Percentiles rank a stretch among this genome's conserved stretches.
Evolutionary conservation across 2,888 invertebrate genomes (phyloP).

Genomic region (Apotomis turbidana): DNA sequence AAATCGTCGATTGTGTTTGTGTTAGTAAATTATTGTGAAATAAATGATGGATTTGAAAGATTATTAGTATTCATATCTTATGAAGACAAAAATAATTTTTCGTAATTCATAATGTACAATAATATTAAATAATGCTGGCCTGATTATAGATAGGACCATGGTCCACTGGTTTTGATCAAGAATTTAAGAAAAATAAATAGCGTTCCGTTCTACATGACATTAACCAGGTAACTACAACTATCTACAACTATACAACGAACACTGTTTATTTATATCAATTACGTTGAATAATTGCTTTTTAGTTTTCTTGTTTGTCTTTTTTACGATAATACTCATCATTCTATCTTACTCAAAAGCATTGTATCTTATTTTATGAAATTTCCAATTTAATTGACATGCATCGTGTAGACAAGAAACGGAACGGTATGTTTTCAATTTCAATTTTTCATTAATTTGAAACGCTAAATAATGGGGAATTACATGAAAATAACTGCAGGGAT

Average conservation of each 20-base stretch:
- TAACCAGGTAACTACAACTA: too few species aligned
- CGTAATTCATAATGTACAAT: too few species aligned
- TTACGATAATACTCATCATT: too few species aligned
- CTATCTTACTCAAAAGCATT: too few species aligned
- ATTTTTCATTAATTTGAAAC: background rate
- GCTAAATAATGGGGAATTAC: constrained; percentile 23
- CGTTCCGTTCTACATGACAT: constrained; percentile 1
- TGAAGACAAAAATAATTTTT: too few species aligned
- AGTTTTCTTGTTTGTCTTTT: too few species aligned
- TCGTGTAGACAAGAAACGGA: background rate
- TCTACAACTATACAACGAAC: background rate
- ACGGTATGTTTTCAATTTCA: background rate
- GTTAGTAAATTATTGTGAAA: background rate
- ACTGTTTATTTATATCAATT: background rate
- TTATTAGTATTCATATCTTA: too few species aligned
- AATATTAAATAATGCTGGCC: too few species aligned
- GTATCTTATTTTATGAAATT: too few species aligned
- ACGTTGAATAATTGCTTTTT: too few species aligned
- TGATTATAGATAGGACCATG: background rate
- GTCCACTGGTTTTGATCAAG: background rate
- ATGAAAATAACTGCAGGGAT: constrained; percentile 1
- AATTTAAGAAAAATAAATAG: background rate
- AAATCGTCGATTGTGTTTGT: constrained; percentile 28
- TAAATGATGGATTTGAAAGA: background rate
- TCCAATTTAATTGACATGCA: too few species aligned